phyloP scores from a whole-genome alignment of 1,140 invertebrate genomes.

The Caenorhabditis inopinata region DNA sequence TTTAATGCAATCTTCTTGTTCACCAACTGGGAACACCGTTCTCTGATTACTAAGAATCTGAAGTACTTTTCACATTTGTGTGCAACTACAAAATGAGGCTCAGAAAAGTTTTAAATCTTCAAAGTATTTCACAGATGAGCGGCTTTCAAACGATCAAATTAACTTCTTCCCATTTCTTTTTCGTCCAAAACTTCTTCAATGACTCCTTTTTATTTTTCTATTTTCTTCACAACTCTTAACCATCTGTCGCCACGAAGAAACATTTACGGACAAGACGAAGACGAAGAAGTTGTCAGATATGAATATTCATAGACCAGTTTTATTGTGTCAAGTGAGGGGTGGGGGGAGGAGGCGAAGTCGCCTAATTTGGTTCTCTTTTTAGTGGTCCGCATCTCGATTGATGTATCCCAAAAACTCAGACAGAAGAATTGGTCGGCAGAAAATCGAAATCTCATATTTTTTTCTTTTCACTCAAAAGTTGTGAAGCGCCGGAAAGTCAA shows the following conservation, averaged over 20 bases:
- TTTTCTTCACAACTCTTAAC: background rate
- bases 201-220: background rate
- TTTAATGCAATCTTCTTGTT: no score
- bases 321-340: conserved; percentile 35
- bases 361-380: conserved; percentile 31
- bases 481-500: conserved; percentile 2
- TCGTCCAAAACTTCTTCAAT: background rate
- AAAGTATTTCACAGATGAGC: conserved; percentile 15
- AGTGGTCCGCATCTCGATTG: background rate
- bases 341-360: no score
- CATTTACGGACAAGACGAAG: background rate
- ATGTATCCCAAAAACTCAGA: no score
- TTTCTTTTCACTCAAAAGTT: conserved; percentile 9
- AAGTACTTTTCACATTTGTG: no score
- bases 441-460: no score
- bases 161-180: background rate
- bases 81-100: no score
- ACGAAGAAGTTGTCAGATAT: conserved; percentile 7
- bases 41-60: no score
- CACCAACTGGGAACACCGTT: no score
- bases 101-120: no score
- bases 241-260: background rate
- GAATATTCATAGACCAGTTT: conserved; percentile 13
- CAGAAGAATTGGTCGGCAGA: no score
- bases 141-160: conserved; percentile 26